Conservation (phyloP, 2,888 invertebrate genomes). For the Epiblema foenella region DNA sequence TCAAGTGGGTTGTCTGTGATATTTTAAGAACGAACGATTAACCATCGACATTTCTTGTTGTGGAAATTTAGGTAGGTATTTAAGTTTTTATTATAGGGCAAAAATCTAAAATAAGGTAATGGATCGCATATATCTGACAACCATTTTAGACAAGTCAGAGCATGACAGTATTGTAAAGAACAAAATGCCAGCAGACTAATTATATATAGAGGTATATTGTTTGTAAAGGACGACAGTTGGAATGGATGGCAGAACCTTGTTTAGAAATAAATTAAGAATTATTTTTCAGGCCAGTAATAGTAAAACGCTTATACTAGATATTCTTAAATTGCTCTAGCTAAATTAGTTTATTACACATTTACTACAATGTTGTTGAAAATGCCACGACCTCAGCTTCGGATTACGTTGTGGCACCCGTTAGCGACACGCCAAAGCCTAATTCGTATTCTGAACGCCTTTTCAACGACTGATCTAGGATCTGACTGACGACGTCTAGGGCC, state of each 20-base stretch:
- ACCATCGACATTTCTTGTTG: too few relatives aligned
- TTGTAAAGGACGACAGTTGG: constrained; percentile 13
- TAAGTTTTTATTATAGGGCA: not conserved
- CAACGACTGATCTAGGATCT: too few relatives aligned
- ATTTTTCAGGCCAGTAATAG: constrained; percentile 8
- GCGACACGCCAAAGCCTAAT: not conserved
- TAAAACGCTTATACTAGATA: constrained; percentile 66
- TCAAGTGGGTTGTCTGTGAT: not conserved
- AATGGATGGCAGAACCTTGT: constrained; percentile 15
- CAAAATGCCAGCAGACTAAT: not conserved
- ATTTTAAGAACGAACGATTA: not conserved
- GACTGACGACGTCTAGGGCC: not conserved
- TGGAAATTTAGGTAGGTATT: not conserved
- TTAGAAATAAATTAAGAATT: not conserved
- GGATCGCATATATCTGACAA: not conserved
- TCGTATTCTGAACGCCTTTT: not conserved
- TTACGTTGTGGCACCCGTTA: not conserved
- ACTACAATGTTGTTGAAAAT: not conserved
- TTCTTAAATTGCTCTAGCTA: constrained; percentile 77
- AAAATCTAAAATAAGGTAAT: not conserved
- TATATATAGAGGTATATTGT: not conserved
- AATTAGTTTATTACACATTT: constrained; percentile 45
- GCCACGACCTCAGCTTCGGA: not conserved
- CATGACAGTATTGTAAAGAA: not conserved
- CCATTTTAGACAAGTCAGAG: not conserved